These are phyloP conservation scores for Chaetorhynchus papuensis DNA, from an alignment of 2,113 vertebrate species.

Conservation along the genomic window DNA sequence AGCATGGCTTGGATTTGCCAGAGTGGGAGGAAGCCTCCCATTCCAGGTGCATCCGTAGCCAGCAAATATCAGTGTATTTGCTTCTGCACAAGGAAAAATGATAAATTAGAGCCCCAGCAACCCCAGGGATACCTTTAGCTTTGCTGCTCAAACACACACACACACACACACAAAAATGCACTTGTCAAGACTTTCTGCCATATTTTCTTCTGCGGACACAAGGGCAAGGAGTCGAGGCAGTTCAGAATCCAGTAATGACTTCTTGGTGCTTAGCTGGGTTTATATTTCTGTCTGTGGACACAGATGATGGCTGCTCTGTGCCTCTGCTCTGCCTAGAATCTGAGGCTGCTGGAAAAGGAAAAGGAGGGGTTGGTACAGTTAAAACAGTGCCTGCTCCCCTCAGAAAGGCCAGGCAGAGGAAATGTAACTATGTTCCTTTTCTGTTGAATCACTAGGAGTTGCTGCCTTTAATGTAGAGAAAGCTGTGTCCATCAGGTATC, in stretches of 20 bases:
- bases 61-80: neutral
- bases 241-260: neutral
- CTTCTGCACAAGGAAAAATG: neutral
- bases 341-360: neutral
- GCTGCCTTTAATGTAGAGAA: neutral
- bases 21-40: neutral
- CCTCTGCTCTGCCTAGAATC: neutral
- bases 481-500: neutral
- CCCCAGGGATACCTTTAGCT: neutral
- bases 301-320: neutral
- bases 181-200: neutral
- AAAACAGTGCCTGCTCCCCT: neutral
- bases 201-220: neutral
- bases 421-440: neutral
- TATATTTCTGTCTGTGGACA: neutral
- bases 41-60: neutral
- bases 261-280: neutral
- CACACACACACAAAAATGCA: rapidly evolving
- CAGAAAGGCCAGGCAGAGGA: neutral
- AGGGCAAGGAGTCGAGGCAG: neutral
- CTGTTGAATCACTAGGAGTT: neutral
- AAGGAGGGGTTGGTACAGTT: neutral
- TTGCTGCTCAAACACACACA: neutral
- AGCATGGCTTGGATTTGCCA: neutral
- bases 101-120: neutral